Evolutionary conservation across 2,888 invertebrate species (phyloP).

Genomic region (Amblyteles armatorius): DNA sequence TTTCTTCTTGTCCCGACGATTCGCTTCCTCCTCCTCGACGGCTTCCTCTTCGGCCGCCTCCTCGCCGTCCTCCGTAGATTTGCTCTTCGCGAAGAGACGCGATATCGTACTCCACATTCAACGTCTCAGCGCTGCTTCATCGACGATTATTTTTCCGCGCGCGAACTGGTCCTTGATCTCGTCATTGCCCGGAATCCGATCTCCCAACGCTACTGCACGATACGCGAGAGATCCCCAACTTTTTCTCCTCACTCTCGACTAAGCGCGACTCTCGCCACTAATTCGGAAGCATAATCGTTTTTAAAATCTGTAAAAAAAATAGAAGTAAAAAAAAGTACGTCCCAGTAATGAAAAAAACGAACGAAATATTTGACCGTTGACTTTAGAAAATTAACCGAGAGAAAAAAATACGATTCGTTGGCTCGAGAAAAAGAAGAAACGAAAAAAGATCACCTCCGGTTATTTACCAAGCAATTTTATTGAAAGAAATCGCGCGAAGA

Average conservation of each 20-base stretch:
- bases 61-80: slow-evolving; percentile 74
- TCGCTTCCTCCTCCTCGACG: slow-evolving; percentile 48
- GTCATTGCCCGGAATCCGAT: slow-evolving; percentile 65
- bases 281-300: slow-evolving; percentile 9
- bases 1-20: slow-evolving; percentile 27
- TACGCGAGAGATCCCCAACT: not conserved
- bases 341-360: not conserved
- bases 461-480: no score
- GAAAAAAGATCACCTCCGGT: not conserved
- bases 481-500: no score
- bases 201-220: not conserved
- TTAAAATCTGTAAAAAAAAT: slow-evolving; percentile 16
- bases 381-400: not conserved
- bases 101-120: slow-evolving; percentile 85
- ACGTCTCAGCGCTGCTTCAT: slow-evolving; percentile 59
- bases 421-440: not conserved
- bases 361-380: not conserved
- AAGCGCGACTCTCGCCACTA: not conserved
- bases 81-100: slow-evolving; percentile 81
- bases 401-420: not conserved
- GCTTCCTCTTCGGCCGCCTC: slow-evolving; percentile 71
- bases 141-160: slow-evolving; percentile 26
- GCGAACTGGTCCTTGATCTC: slow-evolving; percentile 73
- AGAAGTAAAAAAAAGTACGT: not conserved
- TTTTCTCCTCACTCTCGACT: not conserved